phyloP scores from a whole-genome alignment of 37 sponge, comb jelly and placozoan species.

The Ianthella basta region DNA sequence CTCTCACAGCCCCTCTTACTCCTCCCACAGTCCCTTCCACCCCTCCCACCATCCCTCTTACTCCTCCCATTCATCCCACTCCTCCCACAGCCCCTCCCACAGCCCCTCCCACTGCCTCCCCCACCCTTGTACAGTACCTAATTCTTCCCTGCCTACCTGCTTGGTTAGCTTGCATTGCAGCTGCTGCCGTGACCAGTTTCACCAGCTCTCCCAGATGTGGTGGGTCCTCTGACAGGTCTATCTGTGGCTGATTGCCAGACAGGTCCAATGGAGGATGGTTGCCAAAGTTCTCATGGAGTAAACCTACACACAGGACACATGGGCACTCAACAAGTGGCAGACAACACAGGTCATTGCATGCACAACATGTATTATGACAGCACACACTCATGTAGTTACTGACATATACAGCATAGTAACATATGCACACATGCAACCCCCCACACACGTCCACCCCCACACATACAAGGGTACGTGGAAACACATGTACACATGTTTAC shows the following conservation, averaged over 20 bases:
- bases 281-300: slow-evolving; percentile 62
- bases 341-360: not conserved
- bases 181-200: not conserved
- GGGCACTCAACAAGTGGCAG: not conserved
- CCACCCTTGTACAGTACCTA: no score
- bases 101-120: no score
- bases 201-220: slow-evolving; percentile 22
- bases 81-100: no score
- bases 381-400: not conserved
- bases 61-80: no score
- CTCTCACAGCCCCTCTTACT: no score
- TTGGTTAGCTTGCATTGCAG: not conserved
- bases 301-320: not conserved
- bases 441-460: not conserved
- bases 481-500: not conserved
- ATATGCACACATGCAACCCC: not conserved
- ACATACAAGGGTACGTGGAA: not conserved
- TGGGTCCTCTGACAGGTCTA: slow-evolving; percentile 46
- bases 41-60: no score
- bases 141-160: not conserved
- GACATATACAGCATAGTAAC: not conserved
- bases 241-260: slow-evolving; percentile 24
- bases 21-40: no score
- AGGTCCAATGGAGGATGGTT: slow-evolving; percentile 53
- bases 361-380: not conserved